Conservation (phyloP, 2,797 vertebrate genomes). For the Selene dorsalis region DNA sequence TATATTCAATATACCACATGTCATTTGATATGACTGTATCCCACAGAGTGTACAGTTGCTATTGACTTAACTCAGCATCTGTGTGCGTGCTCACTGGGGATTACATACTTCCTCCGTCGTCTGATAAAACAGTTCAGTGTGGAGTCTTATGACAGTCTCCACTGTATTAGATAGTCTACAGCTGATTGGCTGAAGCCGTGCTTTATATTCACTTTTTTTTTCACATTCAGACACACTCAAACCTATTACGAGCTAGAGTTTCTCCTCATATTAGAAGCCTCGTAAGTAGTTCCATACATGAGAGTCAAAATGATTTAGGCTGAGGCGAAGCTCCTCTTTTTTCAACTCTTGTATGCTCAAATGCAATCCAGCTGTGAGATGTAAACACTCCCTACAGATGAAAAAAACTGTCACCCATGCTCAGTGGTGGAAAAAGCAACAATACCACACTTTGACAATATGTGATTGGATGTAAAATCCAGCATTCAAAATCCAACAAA, state of each 20-base stretch:
- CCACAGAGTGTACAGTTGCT: conserved; percentile 18
- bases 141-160: conserved; percentile 25
- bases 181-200: conserved; percentile 7
- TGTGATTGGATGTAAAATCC: neutral
- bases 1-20: conserved; percentile 23
- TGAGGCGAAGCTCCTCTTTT: conserved; percentile 3
- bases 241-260: conserved; percentile 47
- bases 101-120: conserved; percentile 50
- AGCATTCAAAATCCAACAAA: neutral
- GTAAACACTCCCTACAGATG: conserved; percentile 29
- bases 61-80: conserved; percentile 10
- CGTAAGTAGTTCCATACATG: conserved; percentile 61
- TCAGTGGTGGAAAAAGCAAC: neutral
- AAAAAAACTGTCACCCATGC: conserved; percentile 16
- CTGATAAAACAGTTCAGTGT: conserved; percentile 49
- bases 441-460: neutral
- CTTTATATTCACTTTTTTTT: conserved; percentile 33
- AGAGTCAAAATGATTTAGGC: conserved; percentile 38
- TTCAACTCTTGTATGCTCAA: conserved; percentile 15
- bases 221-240: conserved; percentile 43
- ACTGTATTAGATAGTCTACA: conserved; percentile 32
- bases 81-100: conserved; percentile 48
- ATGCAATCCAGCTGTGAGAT: conserved; percentile 44
- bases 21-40: conserved; percentile 34
- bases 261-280: conserved; percentile 30